These are phyloP conservation scores for Morone chrysops DNA, from an alignment of 2,113 vertebrate species.

Conservation along the genomic window DNA sequence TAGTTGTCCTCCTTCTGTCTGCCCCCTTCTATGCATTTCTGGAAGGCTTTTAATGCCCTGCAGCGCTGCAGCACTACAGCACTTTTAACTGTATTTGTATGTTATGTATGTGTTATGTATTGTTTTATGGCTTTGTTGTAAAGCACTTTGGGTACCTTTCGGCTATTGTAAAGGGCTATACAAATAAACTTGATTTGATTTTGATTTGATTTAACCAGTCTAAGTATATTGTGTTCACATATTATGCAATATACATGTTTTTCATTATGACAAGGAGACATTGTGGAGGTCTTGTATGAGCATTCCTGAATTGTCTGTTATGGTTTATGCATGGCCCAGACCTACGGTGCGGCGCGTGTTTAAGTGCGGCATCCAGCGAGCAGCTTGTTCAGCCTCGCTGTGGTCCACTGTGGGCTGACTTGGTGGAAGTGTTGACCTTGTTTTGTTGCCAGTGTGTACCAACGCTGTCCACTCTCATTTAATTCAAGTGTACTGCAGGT, in stretches of 20 bases:
- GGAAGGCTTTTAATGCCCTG: too few relatives aligned
- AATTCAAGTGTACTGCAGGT: constrained; percentile 46
- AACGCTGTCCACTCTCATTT: constrained; percentile 18
- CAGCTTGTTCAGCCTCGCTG: constrained; percentile 48
- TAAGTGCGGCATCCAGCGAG: constrained; percentile 34
- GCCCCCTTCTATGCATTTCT: too few relatives aligned
- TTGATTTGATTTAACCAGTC: too few relatives aligned
- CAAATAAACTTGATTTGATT: too few relatives aligned
- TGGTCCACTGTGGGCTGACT: constrained; percentile 58
- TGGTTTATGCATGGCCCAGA: constrained; percentile 75
- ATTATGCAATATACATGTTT: constrained; percentile 77
- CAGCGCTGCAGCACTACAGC: too few relatives aligned
- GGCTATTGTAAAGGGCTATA: too few relatives aligned
- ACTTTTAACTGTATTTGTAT: too few relatives aligned
- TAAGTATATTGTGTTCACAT: constrained; percentile 73
- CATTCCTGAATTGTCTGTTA: constrained; percentile 56
- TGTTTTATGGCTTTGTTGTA: too few relatives aligned
- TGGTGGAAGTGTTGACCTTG: constrained; percentile 62
- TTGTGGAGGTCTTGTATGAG: constrained; percentile 54
- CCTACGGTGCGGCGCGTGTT: constrained; percentile 29
- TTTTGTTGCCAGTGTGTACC: constrained; percentile 48
- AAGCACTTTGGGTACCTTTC: too few relatives aligned
- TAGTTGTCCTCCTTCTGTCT: too few relatives aligned
- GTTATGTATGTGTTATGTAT: too few relatives aligned
- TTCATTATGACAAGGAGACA: constrained; percentile 70